phyloP scores from a whole-genome alignment of 2,888 invertebrate genomes.

The Acrobeloides nanus region DNA sequence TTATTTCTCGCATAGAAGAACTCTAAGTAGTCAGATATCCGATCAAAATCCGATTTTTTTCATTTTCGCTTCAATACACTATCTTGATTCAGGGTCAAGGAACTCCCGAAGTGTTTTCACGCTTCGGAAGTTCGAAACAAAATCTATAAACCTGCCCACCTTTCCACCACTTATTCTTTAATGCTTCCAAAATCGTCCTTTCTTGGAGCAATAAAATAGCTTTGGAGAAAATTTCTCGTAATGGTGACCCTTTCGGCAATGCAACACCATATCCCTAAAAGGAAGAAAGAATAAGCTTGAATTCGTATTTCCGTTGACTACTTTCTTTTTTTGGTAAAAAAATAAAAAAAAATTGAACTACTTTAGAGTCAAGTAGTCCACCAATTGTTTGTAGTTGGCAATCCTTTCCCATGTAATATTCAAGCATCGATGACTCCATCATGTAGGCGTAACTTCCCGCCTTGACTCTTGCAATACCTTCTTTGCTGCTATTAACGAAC shows the following conservation, averaged over 20 bases:
- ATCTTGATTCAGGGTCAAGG: no score
- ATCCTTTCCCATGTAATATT: slow-evolving; percentile 63
- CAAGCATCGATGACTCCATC: slow-evolving; percentile 58
- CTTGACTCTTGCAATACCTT: slow-evolving; percentile 61
- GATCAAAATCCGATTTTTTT: no score
- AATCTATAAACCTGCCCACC: no score
- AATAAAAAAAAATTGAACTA: no score
- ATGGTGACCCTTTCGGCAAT: slow-evolving; percentile 50
- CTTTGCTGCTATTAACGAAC: slow-evolving; percentile 65
- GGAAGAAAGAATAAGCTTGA: no score
- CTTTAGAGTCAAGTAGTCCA: slow-evolving; percentile 57
- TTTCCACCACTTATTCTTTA: slow-evolving; percentile 53
- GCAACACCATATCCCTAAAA: slow-evolving; percentile 54
- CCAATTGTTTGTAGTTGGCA: slow-evolving; percentile 57
- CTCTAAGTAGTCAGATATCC: no score
- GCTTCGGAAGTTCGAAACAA: no score
- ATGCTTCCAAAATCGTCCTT: slow-evolving; percentile 44
- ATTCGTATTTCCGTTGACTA: no score
- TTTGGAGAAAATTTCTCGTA: slow-evolving; percentile 52
- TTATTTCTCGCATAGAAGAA: no score
- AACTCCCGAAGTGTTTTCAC: no score
- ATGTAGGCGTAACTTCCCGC: slow-evolving; percentile 57
- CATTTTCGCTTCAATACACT: no score
- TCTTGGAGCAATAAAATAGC: slow-evolving; percentile 49
- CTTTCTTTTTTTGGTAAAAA: no score